A percentile compares a stretch with the other conserved stretches of the same genome.
Conservation (phyloP, 2,888 invertebrate species). For the Parnassius smintheus region DNA sequence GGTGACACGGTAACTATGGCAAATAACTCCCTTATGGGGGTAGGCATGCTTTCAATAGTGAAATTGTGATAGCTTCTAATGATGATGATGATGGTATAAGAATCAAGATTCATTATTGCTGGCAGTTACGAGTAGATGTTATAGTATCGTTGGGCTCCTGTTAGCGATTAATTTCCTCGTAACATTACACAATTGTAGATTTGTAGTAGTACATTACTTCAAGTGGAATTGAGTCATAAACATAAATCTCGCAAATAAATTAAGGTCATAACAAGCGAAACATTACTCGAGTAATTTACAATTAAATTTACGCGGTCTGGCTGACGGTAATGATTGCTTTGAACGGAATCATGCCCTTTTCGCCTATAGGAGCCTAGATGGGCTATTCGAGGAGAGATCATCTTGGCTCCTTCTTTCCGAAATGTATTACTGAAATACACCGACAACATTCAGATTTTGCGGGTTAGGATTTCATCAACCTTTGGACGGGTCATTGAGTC, state of each 20-base stretch:
- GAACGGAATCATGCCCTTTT: slow-evolving; percentile 21
- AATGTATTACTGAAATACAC: too few species aligned
- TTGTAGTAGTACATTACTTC: slow-evolving; percentile 24
- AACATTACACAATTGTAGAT: slow-evolving; percentile 22
- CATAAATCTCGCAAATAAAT: slow-evolving; percentile 26
- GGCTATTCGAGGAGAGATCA: too few species aligned
- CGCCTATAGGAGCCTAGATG: slow-evolving; percentile 9
- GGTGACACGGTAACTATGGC: too few species aligned
- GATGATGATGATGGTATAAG: slow-evolving; percentile 1
- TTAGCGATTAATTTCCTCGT: slow-evolving; percentile 19
- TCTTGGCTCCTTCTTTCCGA: too few species aligned
- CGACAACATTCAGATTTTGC: too few species aligned
- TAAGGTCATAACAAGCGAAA: slow-evolving; percentile 26
- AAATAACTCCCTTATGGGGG: too few species aligned
- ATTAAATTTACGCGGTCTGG: slow-evolving; percentile 24
- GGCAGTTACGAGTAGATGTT: not conserved
- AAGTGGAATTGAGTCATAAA: slow-evolving; percentile 26
- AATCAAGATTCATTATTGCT: slow-evolving; percentile 12
- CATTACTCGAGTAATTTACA: slow-evolving; percentile 26
- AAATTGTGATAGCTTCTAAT: too few species aligned
- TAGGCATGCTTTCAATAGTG: too few species aligned
- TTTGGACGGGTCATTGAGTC: too few species aligned
- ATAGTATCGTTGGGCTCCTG: slow-evolving; percentile 8
- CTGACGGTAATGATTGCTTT: slow-evolving; percentile 24
- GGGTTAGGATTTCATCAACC: too few species aligned